Conservation (phyloP, 64 coral and sea anemone species). For the Anthopleura sola region DNA sequence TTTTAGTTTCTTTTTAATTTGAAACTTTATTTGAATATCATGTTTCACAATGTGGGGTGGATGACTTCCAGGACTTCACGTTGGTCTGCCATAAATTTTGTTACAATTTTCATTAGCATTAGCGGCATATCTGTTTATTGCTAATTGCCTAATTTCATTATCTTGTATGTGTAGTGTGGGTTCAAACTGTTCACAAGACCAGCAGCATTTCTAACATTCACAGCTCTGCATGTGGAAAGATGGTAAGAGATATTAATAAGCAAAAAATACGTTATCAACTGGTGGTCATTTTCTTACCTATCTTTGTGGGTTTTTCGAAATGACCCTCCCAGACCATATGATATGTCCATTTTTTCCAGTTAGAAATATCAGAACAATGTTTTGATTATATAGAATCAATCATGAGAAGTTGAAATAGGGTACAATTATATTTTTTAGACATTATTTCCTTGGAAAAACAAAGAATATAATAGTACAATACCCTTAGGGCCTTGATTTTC, state of each 20-base stretch:
- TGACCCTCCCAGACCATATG: neutral
- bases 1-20: too few species aligned
- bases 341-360: too few species aligned
- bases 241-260: conserved; percentile 62
- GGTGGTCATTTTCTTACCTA: neutral
- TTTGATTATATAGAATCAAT: too few species aligned
- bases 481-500: neutral
- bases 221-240: conserved; percentile 90
- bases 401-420: too few species aligned
- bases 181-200: conserved; percentile 95
- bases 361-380: too few species aligned
- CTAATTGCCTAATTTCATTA: neutral
- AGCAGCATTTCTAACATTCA: conserved; percentile 85
- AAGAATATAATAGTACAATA: too few species aligned
- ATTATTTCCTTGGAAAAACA: too few species aligned
- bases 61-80: neutral
- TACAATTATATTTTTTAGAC: too few species aligned
- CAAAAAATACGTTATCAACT: too few species aligned
- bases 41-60: neutral
- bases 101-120: neutral
- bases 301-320: neutral
- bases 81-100: neutral
- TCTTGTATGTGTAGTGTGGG: conserved; percentile 74
- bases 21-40: too few species aligned
- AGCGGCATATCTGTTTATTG: neutral